Conservation (phyloP, 2,113 vertebrate genomes). For the Perognathus longimembris region DNA sequence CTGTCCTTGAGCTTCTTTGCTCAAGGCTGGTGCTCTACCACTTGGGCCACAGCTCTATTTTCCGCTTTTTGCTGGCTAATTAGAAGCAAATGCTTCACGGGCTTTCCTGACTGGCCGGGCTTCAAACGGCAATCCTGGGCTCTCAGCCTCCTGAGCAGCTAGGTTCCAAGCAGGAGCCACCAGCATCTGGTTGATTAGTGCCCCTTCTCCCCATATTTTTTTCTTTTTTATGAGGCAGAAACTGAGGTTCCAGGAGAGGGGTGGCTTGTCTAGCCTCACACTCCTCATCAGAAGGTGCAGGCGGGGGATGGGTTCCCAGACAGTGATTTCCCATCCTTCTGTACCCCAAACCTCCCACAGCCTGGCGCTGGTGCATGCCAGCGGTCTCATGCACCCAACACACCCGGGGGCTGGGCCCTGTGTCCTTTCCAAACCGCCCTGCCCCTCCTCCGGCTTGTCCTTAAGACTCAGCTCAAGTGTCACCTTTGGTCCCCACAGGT, state of each 20-base stretch:
- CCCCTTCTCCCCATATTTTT: too few species aligned
- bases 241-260: not conserved
- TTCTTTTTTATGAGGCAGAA: not conserved
- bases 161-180: too few species aligned
- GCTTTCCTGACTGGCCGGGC: too few species aligned
- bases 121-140: too few species aligned
- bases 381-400: not conserved
- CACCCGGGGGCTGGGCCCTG: not conserved
- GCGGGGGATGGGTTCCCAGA: not conserved
- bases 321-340: not conserved
- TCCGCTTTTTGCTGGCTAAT: too few species aligned
- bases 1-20: too few species aligned
- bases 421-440: not conserved
- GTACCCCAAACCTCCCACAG: not conserved
- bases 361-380: not conserved
- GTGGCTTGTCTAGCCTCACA: not conserved
- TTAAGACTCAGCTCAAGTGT: slow-evolving; percentile 11
- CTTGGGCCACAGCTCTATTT: too few species aligned
- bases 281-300: not conserved
- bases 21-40: too few species aligned
- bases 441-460: not conserved
- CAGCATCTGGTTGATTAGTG: too few species aligned
- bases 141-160: too few species aligned
- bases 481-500: not conserved
- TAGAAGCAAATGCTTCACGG: too few species aligned